Evolutionary conservation across 2,888 invertebrate genomes (phyloP), one percentile per base, ranked within the genome.

Genomic region (Microctonus brassicae): DNA sequence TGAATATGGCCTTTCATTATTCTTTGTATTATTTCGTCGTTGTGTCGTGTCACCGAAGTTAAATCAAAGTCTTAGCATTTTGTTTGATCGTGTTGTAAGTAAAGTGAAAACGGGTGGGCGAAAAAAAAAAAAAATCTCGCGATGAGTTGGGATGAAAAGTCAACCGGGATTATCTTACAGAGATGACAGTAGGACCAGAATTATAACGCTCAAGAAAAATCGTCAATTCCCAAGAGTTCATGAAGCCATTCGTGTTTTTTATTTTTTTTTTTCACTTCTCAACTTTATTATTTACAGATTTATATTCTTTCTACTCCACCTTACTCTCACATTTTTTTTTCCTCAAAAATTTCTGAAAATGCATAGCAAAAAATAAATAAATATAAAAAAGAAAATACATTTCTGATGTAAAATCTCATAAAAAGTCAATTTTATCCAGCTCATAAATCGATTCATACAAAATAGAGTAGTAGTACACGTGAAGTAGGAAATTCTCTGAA

Each of bases 1-100:
- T 77, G 77, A 78, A 62, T 71, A 78, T 73, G 76, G 75, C 76
- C 78, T 80, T 80, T 80, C 79, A 80, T 81, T 80, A 81, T 82
- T 73, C 71, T 76, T 79, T 72, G 69, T 70, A 73, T 73, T 75
- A 75, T 76, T 33, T 66, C 52, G 57, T 26, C 26, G 39, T 67
- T 57, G n/a, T 63, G 58, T 58, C 67, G 20, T 65, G 17, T 68
- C 61, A 22, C 22, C 36, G 58, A 76, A 80, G 77, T 80, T 78
- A 79, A 83, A 83, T 82, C 76, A 79, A 78, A 78, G 77, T 76
- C 76, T 64, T 65, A 73, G 69, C 69, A 75, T 75, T 75, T 73
- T 76, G 76, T 77, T 76, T 76, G 63, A 72, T 69, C 71, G 69
- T 33, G 63, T 42, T 13, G 63, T 24, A 52, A 64, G 42, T 64